Conservation (phyloP, 2,113 vertebrate species). For the Amphiprion percula region DNA sequence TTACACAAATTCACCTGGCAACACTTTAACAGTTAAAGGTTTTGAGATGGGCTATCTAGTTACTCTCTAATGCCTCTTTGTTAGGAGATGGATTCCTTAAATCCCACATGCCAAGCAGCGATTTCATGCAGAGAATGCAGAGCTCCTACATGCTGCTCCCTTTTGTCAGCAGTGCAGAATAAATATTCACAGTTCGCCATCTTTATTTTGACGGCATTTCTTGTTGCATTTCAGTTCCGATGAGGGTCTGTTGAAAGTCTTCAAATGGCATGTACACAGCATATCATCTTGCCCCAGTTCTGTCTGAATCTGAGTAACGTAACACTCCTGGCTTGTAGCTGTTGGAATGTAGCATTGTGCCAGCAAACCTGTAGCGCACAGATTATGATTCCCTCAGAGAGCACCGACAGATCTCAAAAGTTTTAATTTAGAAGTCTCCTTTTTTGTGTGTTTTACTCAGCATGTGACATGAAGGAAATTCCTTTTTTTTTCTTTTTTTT, state of each 20-base stretch:
- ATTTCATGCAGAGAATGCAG: slow-evolving; percentile 41
- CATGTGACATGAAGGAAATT: slow-evolving; percentile 43
- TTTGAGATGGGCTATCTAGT: slow-evolving; percentile 33
- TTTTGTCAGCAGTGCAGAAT: slow-evolving; percentile 32
- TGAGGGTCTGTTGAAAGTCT: slow-evolving; percentile 32
- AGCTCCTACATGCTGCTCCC: slow-evolving; percentile 33
- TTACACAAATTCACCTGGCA: slow-evolving; percentile 61
- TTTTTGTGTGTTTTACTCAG: neutral
- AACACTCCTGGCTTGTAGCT: slow-evolving; percentile 49
- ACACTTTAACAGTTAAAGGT: slow-evolving; percentile 41
- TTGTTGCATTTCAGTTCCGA: slow-evolving; percentile 26
- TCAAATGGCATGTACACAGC: slow-evolving; percentile 39
- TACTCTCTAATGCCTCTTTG: slow-evolving; percentile 42
- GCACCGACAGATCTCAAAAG: slow-evolving; percentile 1
- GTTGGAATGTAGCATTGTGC: slow-evolving; percentile 57
- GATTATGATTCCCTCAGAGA: slow-evolving; percentile 24
- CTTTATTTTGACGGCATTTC: slow-evolving; percentile 9
- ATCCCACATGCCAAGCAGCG: slow-evolving; percentile 24
- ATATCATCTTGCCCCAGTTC: slow-evolving; percentile 61
- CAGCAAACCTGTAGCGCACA: slow-evolving; percentile 25
- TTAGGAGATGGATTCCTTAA: slow-evolving; percentile 49
- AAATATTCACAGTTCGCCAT: slow-evolving; percentile 17
- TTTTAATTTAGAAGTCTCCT: slow-evolving; percentile 6
- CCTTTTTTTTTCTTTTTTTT: neutral
- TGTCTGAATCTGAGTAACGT: slow-evolving; percentile 51